These are phyloP conservation scores for Rhynchomys soricoides DNA, from an alignment of 2,113 vertebrate genomes.

Conservation along the genomic window DNA sequence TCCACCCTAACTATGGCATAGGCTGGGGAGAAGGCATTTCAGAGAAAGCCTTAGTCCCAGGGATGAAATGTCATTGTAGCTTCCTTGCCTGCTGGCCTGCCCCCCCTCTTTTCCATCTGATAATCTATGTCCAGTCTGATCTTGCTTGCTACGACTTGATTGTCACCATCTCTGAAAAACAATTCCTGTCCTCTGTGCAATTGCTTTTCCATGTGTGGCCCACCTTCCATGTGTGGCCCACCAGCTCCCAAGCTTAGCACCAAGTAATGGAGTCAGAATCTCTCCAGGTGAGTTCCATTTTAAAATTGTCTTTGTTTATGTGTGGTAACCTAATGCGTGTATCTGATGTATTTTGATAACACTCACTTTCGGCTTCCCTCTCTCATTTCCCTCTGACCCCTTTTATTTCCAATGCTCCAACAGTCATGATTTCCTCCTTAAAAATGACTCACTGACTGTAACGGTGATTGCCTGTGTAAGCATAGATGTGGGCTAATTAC, in stretches of 20 bases:
- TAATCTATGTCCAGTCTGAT: background rate
- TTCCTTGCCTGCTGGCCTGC: background rate
- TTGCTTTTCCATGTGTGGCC: background rate
- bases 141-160: background rate
- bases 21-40: background rate
- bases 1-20: background rate
- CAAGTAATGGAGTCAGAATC: background rate
- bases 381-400: too few relatives aligned
- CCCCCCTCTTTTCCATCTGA: background rate
- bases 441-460: background rate
- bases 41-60: accelerated
- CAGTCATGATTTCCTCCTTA: background rate
- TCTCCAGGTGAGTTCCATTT: background rate
- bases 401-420: background rate
- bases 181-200: background rate
- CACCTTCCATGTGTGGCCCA: background rate
- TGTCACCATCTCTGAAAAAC: background rate
- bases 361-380: too few relatives aligned
- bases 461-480: background rate
- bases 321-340: background rate
- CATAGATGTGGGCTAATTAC: background rate
- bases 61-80: accelerated
- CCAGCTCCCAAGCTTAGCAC: background rate
- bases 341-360: background rate
- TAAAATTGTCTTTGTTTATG: background rate